phyloP scores from a whole-genome alignment of 2,888 invertebrate species.

The Oscheius sp. region DNA sequence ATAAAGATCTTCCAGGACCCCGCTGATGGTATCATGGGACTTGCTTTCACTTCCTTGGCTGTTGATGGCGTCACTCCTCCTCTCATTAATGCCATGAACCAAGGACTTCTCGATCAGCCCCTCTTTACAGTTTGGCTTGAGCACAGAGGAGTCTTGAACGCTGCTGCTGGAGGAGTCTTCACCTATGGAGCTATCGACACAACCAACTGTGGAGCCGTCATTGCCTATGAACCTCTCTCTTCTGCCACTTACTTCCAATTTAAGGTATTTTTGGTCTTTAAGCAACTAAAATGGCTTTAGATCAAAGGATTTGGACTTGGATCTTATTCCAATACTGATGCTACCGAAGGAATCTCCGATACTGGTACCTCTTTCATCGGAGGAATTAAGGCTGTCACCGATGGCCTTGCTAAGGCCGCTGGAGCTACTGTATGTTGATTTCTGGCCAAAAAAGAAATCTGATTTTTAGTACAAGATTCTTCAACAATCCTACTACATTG shows the following conservation, averaged over 20 bases:
- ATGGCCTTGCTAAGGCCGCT: constrained; percentile 31
- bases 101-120: constrained; percentile 71
- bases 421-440: constrained; percentile 31
- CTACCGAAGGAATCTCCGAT: constrained; percentile 46
- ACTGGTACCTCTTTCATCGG: constrained; percentile 53
- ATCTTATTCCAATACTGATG: constrained; percentile 30
- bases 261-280: background rate
- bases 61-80: constrained; percentile 90
- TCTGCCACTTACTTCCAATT: constrained; percentile 29
- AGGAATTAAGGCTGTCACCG: constrained; percentile 34
- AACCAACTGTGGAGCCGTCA: constrained; percentile 37
- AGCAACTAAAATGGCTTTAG: background rate
- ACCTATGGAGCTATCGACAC: constrained; percentile 65
- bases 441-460: background rate
- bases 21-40: constrained; percentile 45
- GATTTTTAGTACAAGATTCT: constrained; percentile 30
- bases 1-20: constrained; percentile 23
- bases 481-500: constrained; percentile 35
- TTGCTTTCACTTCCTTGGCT: constrained; percentile 78
- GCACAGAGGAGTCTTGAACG: constrained; percentile 35
- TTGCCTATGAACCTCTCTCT: constrained; percentile 35
- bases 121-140: constrained; percentile 47
- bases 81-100: constrained; percentile 88
- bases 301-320: constrained; percentile 29
- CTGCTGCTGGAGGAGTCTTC: constrained; percentile 40